Base-by-base conservation (phyloP, 1,140 invertebrate species). In the Drosophila ercepeae region DNA sequence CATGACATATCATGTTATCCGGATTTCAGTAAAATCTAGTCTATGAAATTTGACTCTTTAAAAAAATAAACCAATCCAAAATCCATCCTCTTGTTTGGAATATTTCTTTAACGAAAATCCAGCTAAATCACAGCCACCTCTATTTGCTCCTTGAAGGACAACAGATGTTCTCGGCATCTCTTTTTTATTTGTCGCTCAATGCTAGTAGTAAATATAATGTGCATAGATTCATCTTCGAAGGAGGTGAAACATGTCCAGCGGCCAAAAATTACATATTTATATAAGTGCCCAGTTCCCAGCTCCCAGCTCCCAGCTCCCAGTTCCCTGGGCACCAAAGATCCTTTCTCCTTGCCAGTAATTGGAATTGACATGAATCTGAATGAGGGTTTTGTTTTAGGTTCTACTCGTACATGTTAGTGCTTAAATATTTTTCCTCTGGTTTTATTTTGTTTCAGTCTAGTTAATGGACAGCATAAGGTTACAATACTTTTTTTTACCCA, bases 181-280 rank as follows among this genome's bases (percentile, higher is more conserved):
- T 63, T 63, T 72, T 78, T 42, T 64, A 61, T 61, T 78, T 79
- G 75, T 84, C 65, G 60, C 81, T 79, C 73, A 76, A 53, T 77
- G 78, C 64, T 63, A 16, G 78, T 57, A 83, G 82, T 63, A 49
- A 75, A 83, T 76, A 72, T 83, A 83, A 83, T 86, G 81, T 86
- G 78, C 83, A 61, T 86, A 69, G 82, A 72, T 75, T 67, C 65
- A 67, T 64, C 45, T 76, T 46, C 54, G 46, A 48, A 42, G 63
- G 39, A 63, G 57, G 61, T 34, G 19, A 34, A 21, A 67, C 63
- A 51, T 34, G 63, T 44, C 21, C 18, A 67, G 61, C 53, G 64
- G 64, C 53, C 65, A 11, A 29, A 48, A 16, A 50, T 45, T 53
- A 61, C 42, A 39, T 64, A 61, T 14, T 13, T 32, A 32, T 32